phyloP scores from a whole-genome alignment of 2,888 invertebrate genomes.

The Zaprionus bogoriensis region DNA sequence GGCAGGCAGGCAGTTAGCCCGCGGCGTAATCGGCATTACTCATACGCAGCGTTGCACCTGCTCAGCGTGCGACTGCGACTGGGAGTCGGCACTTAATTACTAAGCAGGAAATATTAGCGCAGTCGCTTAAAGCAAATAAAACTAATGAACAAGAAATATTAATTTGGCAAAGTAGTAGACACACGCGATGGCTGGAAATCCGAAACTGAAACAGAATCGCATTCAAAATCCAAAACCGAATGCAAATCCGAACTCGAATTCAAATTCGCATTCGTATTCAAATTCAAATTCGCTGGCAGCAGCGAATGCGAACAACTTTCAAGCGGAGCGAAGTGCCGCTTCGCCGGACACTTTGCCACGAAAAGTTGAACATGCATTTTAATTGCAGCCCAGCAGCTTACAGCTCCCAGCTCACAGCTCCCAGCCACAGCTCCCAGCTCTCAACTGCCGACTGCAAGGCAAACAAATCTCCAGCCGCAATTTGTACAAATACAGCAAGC shows the following conservation, averaged over 20 bases:
- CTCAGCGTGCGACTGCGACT: constrained; percentile 3
- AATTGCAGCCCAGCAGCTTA: constrained; percentile 63
- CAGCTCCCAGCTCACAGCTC: constrained; percentile 59
- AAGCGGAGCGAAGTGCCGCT: constrained; percentile 33
- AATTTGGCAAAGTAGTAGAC: constrained; percentile 57
- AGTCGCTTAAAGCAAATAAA: constrained; percentile 62
- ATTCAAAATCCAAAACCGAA: background rate
- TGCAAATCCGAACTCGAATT: background rate
- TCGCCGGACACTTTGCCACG: constrained; percentile 62
- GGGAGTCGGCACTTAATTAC: constrained; percentile 54
- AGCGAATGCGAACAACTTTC: constrained; percentile 47
- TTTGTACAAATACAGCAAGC: constrained; percentile 53
- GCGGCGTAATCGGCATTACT: constrained; percentile 29
- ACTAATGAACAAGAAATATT: constrained; percentile 76
- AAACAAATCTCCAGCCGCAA: constrained; percentile 64
- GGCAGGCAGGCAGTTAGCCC: constrained; percentile 27
- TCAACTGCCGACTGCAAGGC: too few species aligned
- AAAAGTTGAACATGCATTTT: constrained; percentile 73
- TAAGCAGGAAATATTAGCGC: constrained; percentile 70
- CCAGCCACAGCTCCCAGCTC: constrained; percentile 43
- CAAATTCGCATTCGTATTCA: background rate
- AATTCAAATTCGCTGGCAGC: constrained; percentile 1
- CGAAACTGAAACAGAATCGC: constrained; percentile 4
- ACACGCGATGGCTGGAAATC: constrained; percentile 48
- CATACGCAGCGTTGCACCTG: constrained; percentile 70